Conservation (phyloP, 2,113 vertebrate genomes). For the Coryphaenoides rupestris region DNA sequence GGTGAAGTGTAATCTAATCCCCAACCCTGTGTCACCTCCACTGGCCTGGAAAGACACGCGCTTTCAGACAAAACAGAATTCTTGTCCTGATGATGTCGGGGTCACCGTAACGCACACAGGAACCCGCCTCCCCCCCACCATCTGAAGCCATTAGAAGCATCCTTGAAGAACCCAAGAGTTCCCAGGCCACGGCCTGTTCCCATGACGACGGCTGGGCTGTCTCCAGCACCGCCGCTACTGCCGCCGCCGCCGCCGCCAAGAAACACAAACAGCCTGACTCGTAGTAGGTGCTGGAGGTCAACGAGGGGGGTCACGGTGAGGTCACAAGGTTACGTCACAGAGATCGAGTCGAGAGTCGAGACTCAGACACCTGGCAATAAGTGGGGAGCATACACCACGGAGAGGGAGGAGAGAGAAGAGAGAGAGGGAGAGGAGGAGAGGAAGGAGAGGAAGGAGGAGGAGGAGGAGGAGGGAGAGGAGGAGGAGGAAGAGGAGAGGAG, state of each 20-base stretch:
- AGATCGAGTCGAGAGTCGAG: not conserved
- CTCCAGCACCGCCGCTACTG: not conserved
- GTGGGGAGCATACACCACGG: not conserved
- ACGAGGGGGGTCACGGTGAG: not conserved
- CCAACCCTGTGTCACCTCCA: too few relatives aligned
- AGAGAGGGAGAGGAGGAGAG: not conserved
- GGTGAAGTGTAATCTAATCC: too few relatives aligned
- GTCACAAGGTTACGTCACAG: not conserved
- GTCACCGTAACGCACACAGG: too few relatives aligned
- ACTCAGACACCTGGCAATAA: not conserved
- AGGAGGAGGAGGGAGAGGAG: too few relatives aligned
- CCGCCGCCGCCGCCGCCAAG: too few relatives aligned
- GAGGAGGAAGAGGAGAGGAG: too few relatives aligned
- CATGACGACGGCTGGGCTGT: not conserved
- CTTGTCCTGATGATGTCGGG: too few relatives aligned
- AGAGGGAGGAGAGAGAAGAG: too few relatives aligned
- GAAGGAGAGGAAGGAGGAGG: not conserved
- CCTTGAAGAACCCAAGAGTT: not conserved
- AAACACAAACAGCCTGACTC: slow-evolving; percentile 6
- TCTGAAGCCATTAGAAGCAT: not conserved
- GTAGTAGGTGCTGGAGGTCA: not conserved
- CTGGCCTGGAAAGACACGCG: too few relatives aligned
- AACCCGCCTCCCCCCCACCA: not conserved
- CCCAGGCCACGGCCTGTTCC: not conserved
- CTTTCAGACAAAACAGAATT: too few relatives aligned